These are phyloP conservation scores for Siniperca obscura DNA, from an alignment of 2,797 vertebrate genomes.

Conservation along the genomic window DNA sequence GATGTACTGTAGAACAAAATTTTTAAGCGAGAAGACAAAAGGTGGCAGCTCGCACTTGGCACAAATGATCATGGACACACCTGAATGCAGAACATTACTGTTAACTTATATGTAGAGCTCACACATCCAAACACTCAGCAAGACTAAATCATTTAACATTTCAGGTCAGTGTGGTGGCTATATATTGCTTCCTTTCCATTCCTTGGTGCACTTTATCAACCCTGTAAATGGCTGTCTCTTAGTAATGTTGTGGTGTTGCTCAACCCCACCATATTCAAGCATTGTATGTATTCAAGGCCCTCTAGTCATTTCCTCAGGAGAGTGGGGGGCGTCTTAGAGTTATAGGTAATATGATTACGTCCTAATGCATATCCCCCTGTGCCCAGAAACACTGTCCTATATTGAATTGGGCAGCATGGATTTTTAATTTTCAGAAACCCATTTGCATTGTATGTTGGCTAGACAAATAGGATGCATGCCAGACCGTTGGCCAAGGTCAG, in stretches of 20 bases:
- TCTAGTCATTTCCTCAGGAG: slow-evolving; percentile 41
- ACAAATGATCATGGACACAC: too few relatives aligned
- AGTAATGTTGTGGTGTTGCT: not conserved
- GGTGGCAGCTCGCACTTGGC: not conserved
- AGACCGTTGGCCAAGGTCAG: slow-evolving; percentile 71
- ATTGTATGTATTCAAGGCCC: slow-evolving; percentile 34
- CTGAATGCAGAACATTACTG: not conserved
- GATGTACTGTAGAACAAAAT: not conserved
- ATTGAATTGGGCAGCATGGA: slow-evolving; percentile 76
- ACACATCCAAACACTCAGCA: not conserved
- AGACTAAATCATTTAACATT: not conserved
- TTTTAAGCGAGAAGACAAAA: not conserved
- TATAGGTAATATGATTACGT: slow-evolving; percentile 74
- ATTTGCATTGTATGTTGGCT: slow-evolving; percentile 76
- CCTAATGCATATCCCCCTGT: slow-evolving; percentile 71
- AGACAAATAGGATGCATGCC: slow-evolving; percentile 68
- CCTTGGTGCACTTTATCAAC: slow-evolving; percentile 1
- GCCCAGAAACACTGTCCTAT: slow-evolving; percentile 58
- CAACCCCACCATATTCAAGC: slow-evolving; percentile 10
- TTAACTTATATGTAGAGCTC: not conserved
- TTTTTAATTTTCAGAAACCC: slow-evolving; percentile 81
- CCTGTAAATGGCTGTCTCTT: slow-evolving; percentile 12
- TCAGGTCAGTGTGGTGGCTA: not conserved
- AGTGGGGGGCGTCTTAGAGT: slow-evolving; percentile 38
- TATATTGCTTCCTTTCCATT: slow-evolving; percentile 1